phyloP scores from a whole-genome alignment of 2,888 invertebrate genomes.

The Harpalus rubripes region DNA sequence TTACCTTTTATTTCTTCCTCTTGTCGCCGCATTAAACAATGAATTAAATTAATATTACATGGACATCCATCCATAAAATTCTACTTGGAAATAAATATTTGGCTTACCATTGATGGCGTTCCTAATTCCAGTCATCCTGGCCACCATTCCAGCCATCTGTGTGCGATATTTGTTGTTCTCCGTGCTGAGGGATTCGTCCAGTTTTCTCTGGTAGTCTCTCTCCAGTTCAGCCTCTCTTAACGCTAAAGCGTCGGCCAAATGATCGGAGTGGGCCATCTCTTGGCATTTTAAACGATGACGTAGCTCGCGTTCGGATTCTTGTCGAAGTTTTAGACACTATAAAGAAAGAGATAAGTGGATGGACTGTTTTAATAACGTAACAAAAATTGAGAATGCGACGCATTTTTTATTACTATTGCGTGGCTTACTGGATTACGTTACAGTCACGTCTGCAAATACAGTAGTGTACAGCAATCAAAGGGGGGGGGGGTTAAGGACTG shows the following conservation, averaged over 20 bases:
- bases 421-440: no score
- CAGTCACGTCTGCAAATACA: no score
- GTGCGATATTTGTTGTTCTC: constrained; percentile 85
- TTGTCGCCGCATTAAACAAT: constrained; percentile 62
- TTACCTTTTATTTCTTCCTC: constrained; percentile 70
- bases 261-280: constrained; percentile 91
- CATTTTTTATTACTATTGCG: no score
- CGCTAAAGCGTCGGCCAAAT: constrained; percentile 85
- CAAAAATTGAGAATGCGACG: no score
- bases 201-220: constrained; percentile 78
- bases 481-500: no score
- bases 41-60: constrained; percentile 21
- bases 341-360: constrained; percentile 70
- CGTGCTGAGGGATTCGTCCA: constrained; percentile 84
- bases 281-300: constrained; percentile 90
- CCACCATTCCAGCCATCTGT: constrained; percentile 86
- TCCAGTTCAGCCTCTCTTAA: constrained; percentile 79
- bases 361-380: no score
- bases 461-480: no score
- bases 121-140: constrained; percentile 88
- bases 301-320: constrained; percentile 85
- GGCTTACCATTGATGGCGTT: constrained; percentile 86
- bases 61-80: constrained; percentile 17
- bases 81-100: no score
- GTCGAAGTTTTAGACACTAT: constrained; percentile 83